These are phyloP conservation scores for Paedocypris sp. DNA, from an alignment of 2,113 vertebrate species.

Conservation along the genomic window DNA sequence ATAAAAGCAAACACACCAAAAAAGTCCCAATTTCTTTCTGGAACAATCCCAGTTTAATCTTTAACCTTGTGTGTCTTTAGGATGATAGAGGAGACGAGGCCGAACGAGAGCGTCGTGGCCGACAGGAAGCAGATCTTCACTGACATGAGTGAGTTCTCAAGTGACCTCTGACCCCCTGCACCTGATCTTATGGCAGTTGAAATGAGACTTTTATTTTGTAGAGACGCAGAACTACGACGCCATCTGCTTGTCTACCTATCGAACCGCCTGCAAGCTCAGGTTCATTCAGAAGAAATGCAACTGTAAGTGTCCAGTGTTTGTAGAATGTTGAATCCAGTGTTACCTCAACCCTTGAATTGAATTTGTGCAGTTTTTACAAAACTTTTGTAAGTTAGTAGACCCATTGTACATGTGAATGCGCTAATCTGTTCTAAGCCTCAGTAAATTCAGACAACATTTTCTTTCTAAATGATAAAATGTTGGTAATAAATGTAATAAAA, in stretches of 20 bases:
- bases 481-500: too few relatives aligned
- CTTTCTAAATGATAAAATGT: too few relatives aligned
- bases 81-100: slow-evolving; percentile 91
- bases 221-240: slow-evolving; percentile 84
- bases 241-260: slow-evolving; percentile 85
- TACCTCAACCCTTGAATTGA: too few relatives aligned
- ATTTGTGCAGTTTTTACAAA: too few relatives aligned
- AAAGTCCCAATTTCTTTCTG: background rate
- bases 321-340: too few relatives aligned
- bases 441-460: too few relatives aligned
- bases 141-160: slow-evolving; percentile 79
- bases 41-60: too few relatives aligned
- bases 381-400: too few relatives aligned
- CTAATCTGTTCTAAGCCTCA: too few relatives aligned
- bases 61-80: slow-evolving; percentile 43
- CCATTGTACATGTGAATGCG: too few relatives aligned
- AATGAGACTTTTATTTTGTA: slow-evolving; percentile 37
- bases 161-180: background rate
- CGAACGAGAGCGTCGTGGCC: slow-evolving; percentile 67
- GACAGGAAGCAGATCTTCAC: slow-evolving; percentile 84
- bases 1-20: too few relatives aligned
- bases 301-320: slow-evolving; percentile 70
- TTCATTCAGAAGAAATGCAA: slow-evolving; percentile 93
- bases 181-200: background rate
- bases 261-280: slow-evolving; percentile 88